Base-by-base conservation (phyloP, 2,113 vertebrate species). In the Dipodomys spectabilis region DNA sequence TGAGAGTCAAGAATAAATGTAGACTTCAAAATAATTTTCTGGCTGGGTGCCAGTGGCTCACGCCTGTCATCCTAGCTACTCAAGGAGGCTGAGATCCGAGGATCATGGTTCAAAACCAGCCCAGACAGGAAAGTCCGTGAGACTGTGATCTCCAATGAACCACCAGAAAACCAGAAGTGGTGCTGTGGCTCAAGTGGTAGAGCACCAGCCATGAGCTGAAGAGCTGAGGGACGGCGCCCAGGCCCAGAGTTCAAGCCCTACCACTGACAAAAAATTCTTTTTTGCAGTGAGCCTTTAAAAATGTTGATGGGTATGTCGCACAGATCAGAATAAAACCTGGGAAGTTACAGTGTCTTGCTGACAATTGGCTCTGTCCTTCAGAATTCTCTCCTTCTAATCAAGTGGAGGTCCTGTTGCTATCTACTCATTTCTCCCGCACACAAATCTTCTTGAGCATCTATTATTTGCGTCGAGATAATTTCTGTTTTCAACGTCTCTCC, bases 381-480 rank as follows among this genome's bases (percentile, higher is more conserved):
- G 22, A 71, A 62, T 93, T 74, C 53, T 71, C 74, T 96, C 49
- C 44, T 19, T n/a, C 81, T 60, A 67, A 49, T 64, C 75, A 85
- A 87, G 25, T 6, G 23, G 74, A 73, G 86, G 7, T 74, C 60
- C 30, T 79, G 0, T 49, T 68, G 67, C 65, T 73, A 5, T 28
- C n/a, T 4, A 20, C 71, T 83, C 5, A 25, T 81, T 82, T 91
- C 86, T 45, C 62, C 44, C 10, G 25, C 12, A 62, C 4, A n/a
- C n/a, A 2, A 79, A 67, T 75, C 89, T 60, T 32, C 32, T 64
- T 62, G 68, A 82, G 7, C 57, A n/a, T 65, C 5, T 81, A 4
- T 75, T 75, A 39, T 7, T 1, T 81, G 20, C 15, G 19, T 22
- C 22, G 49, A 86, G 60, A 28, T 22, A 8, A 2, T 64, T 45